These are phyloP conservation scores for Loripinus fragilis DNA, from an alignment of 2,888 invertebrate species.

Conservation along the genomic window DNA sequence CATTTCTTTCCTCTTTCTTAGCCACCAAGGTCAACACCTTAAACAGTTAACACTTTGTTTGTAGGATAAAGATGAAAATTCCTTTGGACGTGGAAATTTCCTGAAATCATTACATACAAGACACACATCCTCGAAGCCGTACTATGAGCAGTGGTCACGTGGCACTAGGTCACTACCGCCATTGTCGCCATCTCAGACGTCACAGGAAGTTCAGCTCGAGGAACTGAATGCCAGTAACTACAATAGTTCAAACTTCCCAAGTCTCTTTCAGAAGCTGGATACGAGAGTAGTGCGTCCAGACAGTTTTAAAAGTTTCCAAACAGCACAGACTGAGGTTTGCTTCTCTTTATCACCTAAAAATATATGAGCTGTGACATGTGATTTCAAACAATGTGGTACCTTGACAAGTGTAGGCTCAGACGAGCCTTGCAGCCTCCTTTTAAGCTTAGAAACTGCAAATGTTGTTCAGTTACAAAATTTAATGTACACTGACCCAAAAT, in stretches of 20 bases:
- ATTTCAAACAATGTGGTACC: no score
- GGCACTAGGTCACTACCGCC: neutral
- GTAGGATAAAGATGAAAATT: neutral
- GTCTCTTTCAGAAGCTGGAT: neutral
- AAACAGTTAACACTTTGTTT: no score
- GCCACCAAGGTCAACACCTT: no score
- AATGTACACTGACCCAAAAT: no score
- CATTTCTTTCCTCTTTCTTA: no score
- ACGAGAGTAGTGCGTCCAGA: neutral
- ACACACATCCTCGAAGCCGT: neutral
- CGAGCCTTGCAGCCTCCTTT: no score
- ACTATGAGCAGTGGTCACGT: neutral
- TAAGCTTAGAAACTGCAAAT: no score
- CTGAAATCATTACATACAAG: neutral
- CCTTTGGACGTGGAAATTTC: neutral
- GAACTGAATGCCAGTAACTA: neutral
- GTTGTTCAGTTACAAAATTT: no score
- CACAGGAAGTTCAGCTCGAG: neutral
- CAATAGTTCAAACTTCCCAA: neutral
- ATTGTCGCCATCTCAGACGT: neutral
- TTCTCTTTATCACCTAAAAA: no score
- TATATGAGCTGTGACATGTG: no score
- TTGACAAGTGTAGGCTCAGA: no score
- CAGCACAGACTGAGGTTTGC: neutral
- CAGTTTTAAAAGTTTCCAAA: neutral